Percentiles rank a stretch among this genome's conserved stretches.
These are phyloP conservation scores for Eubasilissa regina DNA, from an alignment of 1,140 invertebrate species.

Conservation along the genomic window DNA sequence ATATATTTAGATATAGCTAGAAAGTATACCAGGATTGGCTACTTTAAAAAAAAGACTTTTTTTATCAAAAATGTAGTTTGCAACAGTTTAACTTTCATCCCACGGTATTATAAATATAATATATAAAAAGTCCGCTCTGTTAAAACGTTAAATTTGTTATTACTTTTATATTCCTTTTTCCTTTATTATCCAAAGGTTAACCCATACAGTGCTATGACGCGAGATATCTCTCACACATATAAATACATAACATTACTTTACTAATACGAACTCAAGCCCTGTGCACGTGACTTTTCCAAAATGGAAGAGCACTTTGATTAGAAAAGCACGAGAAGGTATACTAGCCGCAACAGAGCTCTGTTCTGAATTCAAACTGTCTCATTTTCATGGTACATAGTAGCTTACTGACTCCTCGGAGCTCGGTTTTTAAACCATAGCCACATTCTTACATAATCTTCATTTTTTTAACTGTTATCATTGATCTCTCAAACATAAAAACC, in stretches of 20 bases:
- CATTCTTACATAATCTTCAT: neutral
- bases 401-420: neutral
- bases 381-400: conserved; percentile 38
- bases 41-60: no score
- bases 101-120: no score
- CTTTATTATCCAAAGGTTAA: no score
- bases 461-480: no score
- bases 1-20: no score
- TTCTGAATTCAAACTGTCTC: conserved; percentile 44
- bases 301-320: conserved; percentile 39
- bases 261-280: conserved; percentile 28
- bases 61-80: no score
- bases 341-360: conserved; percentile 6
- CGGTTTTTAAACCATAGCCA: neutral
- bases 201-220: no score
- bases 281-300: conserved; percentile 29
- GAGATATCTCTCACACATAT: neutral
- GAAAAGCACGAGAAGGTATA: conserved; percentile 39
- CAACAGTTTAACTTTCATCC: no score
- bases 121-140: neutral
- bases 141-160: no score
- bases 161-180: no score
- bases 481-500: no score
- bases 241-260: conserved; percentile 3
- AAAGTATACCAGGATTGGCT: no score